These are phyloP conservation scores for Eretmocerus hayati DNA, from an alignment of 2,888 invertebrate genomes.

Conservation along the genomic window DNA sequence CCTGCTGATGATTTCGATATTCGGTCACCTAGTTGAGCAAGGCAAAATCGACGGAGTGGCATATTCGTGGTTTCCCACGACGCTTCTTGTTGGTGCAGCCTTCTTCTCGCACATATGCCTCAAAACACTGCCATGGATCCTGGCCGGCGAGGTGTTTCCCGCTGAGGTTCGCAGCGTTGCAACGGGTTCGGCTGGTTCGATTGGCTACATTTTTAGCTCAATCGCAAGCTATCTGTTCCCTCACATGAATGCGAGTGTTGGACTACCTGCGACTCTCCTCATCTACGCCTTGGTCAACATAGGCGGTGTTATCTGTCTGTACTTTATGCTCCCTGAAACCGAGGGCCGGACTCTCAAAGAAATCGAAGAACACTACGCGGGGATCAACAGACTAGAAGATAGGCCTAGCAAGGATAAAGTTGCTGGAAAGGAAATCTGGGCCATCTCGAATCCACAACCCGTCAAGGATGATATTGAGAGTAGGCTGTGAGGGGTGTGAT, in stretches of 20 bases:
- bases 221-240: conserved; percentile 68
- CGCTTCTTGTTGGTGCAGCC: conserved; percentile 59
- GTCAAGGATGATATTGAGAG: conserved; percentile 38
- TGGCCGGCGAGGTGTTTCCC: conserved; percentile 65
- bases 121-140: conserved; percentile 69
- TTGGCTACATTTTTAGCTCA: conserved; percentile 71
- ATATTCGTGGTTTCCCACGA: conserved; percentile 60
- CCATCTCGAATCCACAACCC: conserved; percentile 38
- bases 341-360: conserved; percentile 69
- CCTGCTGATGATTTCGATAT: conserved; percentile 56
- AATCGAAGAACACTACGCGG: conserved; percentile 64
- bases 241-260: conserved; percentile 56
- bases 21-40: conserved; percentile 44
- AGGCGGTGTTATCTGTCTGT: conserved; percentile 58
- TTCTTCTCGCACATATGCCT: conserved; percentile 65
- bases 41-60: conserved; percentile 19
- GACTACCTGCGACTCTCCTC: conserved; percentile 66
- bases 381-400: conserved; percentile 48
- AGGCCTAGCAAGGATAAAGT: conserved; percentile 33
- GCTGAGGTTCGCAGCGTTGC: conserved; percentile 57
- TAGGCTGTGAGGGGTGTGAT: conserved; percentile 37
- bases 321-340: conserved; percentile 71
- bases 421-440: conserved; percentile 40
- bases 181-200: conserved; percentile 65
- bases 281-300: conserved; percentile 61